Evolutionary conservation across 2,113 vertebrate genomes (phyloP).

Genomic region (Bubo bubo): DNA sequence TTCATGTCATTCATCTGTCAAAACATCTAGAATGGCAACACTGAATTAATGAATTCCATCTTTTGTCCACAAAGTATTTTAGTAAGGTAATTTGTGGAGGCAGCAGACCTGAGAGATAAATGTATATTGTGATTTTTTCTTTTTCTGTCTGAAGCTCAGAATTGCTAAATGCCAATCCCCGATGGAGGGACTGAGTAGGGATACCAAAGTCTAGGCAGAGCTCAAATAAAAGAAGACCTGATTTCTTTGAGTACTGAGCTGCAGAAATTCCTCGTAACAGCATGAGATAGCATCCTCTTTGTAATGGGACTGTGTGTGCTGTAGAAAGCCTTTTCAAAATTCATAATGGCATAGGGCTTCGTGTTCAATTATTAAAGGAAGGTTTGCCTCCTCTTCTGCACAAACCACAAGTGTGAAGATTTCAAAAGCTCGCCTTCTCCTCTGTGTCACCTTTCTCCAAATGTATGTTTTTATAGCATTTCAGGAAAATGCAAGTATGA

Average conservation of each 20-base stretch:
- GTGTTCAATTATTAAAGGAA: neutral
- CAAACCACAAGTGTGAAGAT: neutral
- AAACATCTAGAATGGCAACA: neutral
- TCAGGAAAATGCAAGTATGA: neutral
- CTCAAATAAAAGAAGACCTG: neutral
- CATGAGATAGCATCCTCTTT: neutral
- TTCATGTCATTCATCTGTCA: neutral
- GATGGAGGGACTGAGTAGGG: neutral
- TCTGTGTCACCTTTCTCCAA: neutral
- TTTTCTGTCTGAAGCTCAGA: neutral
- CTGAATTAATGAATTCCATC: neutral
- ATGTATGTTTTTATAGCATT: neutral
- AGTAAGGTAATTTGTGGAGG: neutral
- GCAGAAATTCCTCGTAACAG: neutral
- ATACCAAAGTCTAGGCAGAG: neutral
- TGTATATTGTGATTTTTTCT: neutral
- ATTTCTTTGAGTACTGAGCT: neutral
- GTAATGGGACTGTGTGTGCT: neutral
- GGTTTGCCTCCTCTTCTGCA: neutral
- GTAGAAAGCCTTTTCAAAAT: neutral
- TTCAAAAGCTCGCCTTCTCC: neutral
- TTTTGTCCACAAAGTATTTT: neutral
- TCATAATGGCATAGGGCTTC: neutral
- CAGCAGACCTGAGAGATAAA: neutral
- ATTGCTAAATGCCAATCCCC: neutral